A percentile compares a stretch with the other conserved stretches of the same genome.
Evolutionary conservation across 2,797 vertebrate species (phyloP).

Genomic region (Remorina albescens): DNA sequence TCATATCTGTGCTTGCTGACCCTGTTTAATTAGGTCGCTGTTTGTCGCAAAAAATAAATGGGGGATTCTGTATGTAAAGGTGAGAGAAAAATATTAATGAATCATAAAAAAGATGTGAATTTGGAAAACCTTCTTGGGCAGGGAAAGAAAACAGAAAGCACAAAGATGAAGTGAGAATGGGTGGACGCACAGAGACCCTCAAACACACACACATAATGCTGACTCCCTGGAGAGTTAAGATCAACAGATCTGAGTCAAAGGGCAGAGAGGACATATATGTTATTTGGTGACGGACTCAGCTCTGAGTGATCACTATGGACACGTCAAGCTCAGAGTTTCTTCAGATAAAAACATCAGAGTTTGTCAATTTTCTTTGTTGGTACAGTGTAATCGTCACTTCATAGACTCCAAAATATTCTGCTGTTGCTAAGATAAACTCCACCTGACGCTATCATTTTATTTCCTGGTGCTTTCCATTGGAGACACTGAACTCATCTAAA

Average conservation of each 20-base stretch:
- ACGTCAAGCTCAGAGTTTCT: neutral
- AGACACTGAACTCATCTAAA: neutral
- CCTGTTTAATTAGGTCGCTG: constrained; percentile 5
- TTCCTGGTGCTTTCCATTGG: neutral
- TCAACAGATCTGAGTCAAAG: constrained; percentile 16
- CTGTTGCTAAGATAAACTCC: neutral
- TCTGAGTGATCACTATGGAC: neutral
- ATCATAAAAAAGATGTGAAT: neutral
- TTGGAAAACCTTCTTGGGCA: constrained; percentile 8
- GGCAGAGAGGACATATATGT: constrained; percentile 14
- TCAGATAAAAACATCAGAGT: neutral
- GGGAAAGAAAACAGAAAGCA: neutral
- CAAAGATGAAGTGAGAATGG: neutral
- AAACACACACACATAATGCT: neutral
- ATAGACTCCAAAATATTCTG: neutral
- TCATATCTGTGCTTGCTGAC: constrained; percentile 11
- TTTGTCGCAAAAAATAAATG: constrained; percentile 8
- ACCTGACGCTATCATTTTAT: neutral
- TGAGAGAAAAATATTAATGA: neutral
- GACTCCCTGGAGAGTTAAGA: constrained; percentile 21
- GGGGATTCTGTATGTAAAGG: neutral
- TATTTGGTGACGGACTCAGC: constrained; percentile 1
- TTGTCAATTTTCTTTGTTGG: neutral
- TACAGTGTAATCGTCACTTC: neutral
- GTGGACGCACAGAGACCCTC: constrained; percentile 1